Evolutionary conservation across 2,113 vertebrate species (phyloP).

Genomic region (Rutilus rutilus): DNA sequence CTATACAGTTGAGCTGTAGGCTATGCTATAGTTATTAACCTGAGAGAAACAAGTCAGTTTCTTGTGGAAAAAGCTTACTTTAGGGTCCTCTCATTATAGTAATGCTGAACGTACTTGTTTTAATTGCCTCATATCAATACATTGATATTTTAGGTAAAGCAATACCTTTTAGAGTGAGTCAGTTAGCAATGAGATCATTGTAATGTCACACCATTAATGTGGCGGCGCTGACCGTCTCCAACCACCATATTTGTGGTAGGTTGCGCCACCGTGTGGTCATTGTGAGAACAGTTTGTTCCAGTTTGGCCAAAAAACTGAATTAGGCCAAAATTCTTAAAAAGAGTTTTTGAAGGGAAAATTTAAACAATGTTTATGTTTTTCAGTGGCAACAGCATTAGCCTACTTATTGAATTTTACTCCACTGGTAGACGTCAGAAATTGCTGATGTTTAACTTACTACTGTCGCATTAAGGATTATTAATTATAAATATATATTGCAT

Average conservation of each 20-base stretch:
- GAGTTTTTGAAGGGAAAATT: not conserved
- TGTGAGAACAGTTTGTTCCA: not conserved
- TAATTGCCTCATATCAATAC: not conserved
- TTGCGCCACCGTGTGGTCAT: conserved; percentile 61
- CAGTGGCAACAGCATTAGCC: not conserved
- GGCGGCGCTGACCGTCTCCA: not conserved
- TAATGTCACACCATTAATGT: not conserved
- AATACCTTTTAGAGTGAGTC: not conserved
- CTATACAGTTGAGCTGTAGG: conserved; percentile 2
- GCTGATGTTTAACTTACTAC: not conserved
- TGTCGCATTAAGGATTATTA: not conserved
- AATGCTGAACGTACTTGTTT: not conserved
- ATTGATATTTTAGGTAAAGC: not conserved
- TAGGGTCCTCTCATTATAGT: not conserved
- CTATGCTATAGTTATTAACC: conserved; percentile 34
- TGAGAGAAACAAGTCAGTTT: not conserved
- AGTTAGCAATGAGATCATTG: not conserved
- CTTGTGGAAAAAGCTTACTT: not conserved
- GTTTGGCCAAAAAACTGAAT: not conserved
- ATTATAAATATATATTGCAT: not conserved
- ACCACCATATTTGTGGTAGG: conserved; percentile 34
- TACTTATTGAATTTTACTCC: not conserved
- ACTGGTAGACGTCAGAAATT: not conserved
- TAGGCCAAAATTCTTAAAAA: not conserved
- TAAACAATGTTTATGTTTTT: not conserved